Conservation (phyloP, 2,113 vertebrate genomes). For the Sorex fumeus region DNA sequence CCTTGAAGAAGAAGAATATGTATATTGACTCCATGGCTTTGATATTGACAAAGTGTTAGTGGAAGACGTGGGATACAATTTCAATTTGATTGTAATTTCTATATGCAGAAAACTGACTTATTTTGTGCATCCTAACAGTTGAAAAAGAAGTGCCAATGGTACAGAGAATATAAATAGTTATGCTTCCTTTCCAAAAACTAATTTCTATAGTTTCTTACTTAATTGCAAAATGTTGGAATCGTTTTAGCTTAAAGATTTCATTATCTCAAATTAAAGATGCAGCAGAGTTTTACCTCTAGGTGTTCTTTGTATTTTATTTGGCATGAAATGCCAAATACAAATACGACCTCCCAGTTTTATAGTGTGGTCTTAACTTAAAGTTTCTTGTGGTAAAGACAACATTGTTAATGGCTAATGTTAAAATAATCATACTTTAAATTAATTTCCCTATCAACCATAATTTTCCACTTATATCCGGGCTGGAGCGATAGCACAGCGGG, state of each 20-base stretch:
- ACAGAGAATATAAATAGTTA: slow-evolving; percentile 57
- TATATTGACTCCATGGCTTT: slow-evolving; percentile 20
- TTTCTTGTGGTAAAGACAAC: not conserved
- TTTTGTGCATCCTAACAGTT: slow-evolving; percentile 57
- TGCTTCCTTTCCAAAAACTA: slow-evolving; percentile 73
- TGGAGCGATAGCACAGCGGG: too few relatives aligned
- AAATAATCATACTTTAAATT: slow-evolving; percentile 2
- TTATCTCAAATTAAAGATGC: slow-evolving; percentile 64
- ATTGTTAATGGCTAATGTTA: not conserved
- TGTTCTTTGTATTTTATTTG: slow-evolving; percentile 53
- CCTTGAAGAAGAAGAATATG: not conserved
- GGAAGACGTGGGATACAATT: slow-evolving; percentile 21
- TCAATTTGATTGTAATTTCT: slow-evolving; percentile 62
- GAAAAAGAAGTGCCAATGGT: slow-evolving; percentile 67
- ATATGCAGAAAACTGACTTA: slow-evolving; percentile 57
- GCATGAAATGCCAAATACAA: not conserved
- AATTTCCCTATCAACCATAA: slow-evolving; percentile 49
- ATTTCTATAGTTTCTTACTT: slow-evolving; percentile 72
- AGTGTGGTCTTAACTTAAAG: not conserved
- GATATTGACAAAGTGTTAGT: not conserved
- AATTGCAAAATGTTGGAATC: slow-evolving; percentile 72
- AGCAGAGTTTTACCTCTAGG: slow-evolving; percentile 51
- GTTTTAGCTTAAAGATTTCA: slow-evolving; percentile 59
- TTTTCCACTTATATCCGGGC: slow-evolving; percentile 40
- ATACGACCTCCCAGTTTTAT: slow-evolving; percentile 24